Evolutionary conservation across 2,113 vertebrate genomes (phyloP).

Genomic region (Dicerorhinus sumatrensis): DNA sequence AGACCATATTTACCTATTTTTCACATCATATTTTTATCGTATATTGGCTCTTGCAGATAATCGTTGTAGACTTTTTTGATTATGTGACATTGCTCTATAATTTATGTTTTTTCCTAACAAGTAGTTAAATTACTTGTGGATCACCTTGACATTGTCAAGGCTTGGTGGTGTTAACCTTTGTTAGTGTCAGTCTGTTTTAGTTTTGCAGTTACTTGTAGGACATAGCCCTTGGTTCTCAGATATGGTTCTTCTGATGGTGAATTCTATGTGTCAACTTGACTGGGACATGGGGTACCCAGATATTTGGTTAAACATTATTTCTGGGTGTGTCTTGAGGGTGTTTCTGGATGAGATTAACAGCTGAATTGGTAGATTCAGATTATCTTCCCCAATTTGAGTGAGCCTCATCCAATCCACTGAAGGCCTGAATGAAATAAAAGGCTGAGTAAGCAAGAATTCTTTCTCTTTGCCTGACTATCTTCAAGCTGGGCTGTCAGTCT

Average conservation of each 20-base stretch:
- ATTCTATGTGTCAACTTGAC: not conserved
- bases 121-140: not conserved
- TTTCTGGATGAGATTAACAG: not conserved
- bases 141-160: not conserved
- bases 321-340: not conserved
- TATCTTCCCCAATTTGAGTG: not conserved
- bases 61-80: not conserved
- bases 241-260: not conserved
- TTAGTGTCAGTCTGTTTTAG: not conserved
- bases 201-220: not conserved
- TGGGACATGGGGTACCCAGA: too few species aligned
- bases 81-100: not conserved
- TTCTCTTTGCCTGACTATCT: not conserved
- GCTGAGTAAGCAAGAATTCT: not conserved
- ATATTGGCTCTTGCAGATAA: not conserved
- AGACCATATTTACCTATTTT: not conserved
- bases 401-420: not conserved
- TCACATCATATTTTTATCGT: not conserved
- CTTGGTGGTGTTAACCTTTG: not conserved
- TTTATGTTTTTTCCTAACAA: not conserved
- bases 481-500: not conserved
- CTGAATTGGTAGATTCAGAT: not conserved
- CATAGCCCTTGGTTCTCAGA: not conserved
- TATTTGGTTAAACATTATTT: not conserved
- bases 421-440: not conserved